Evolutionary conservation across 2,888 invertebrate species (phyloP).

Genomic region (Alcis repandata): DNA sequence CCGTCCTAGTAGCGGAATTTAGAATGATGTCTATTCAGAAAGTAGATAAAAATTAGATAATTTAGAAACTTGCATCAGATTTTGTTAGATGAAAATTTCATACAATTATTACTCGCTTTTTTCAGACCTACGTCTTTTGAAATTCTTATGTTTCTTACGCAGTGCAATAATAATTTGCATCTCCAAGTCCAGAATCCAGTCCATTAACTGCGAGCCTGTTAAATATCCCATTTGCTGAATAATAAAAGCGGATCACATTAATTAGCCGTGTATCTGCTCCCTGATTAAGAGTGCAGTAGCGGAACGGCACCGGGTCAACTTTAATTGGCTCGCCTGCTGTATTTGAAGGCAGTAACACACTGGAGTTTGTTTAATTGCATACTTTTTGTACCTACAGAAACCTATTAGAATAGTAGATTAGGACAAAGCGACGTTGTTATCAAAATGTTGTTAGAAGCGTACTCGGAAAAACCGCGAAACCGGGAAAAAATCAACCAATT

Average conservation of each 20-base stretch:
- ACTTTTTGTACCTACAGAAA: not conserved
- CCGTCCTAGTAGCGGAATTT: too few relatives aligned
- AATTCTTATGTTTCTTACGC: not conserved
- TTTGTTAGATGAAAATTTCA: too few relatives aligned
- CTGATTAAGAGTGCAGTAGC: conserved; percentile 84
- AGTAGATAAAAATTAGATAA: too few relatives aligned
- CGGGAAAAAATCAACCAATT: too few relatives aligned
- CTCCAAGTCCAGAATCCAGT: conserved; percentile 24
- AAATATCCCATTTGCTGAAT: conserved; percentile 67
- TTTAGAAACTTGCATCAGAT: too few relatives aligned
- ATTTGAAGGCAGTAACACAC: conserved; percentile 78
- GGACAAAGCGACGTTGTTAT: too few relatives aligned
- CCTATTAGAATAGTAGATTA: too few relatives aligned
- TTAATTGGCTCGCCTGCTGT: conserved; percentile 79
- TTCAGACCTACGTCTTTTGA: too few relatives aligned
- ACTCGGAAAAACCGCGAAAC: too few relatives aligned
- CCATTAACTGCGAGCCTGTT: conserved; percentile 52
- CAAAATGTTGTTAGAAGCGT: too few relatives aligned
- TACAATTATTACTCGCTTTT: too few relatives aligned
- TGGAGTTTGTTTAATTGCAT: conserved; percentile 59
- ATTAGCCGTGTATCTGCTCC: conserved; percentile 81
- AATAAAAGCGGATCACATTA: conserved; percentile 82
- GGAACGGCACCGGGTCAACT: conserved; percentile 79
- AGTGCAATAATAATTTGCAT: conserved; percentile 10
- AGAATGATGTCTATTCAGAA: too few relatives aligned